Conservation (phyloP, 2,797 vertebrate genomes). For the Oreochromis grahami region DNA sequence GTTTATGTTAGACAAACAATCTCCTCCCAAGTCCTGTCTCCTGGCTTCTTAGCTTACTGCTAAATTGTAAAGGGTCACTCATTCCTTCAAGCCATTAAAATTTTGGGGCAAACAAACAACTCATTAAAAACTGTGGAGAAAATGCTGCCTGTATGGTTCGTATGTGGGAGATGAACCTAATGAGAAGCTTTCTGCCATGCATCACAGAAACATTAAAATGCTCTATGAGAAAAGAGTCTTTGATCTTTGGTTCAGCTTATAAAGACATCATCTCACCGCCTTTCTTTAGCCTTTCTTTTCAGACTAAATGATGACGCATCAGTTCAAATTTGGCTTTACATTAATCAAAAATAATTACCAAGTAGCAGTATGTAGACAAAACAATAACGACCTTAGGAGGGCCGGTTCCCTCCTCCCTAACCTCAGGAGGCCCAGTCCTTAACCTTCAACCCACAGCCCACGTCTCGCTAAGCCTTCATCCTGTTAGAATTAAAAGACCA, state of each 20-base stretch:
- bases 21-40: background rate
- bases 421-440: slow-evolving; percentile 59
- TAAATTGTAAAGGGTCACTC: slow-evolving; percentile 58
- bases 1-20: background rate
- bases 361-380: slow-evolving; percentile 45
- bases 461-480: slow-evolving; percentile 56
- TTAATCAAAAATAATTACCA: slow-evolving; percentile 54
- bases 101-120: slow-evolving; percentile 58
- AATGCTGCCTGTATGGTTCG: slow-evolving; percentile 41
- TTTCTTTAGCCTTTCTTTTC: slow-evolving; percentile 32
- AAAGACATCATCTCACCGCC: slow-evolving; percentile 57
- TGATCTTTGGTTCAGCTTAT: slow-evolving; percentile 57
- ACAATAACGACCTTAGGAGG: slow-evolving; percentile 39
- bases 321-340: slow-evolving; percentile 22
- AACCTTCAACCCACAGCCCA: slow-evolving; percentile 60
- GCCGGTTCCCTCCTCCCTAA: slow-evolving; percentile 26
- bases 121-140: slow-evolving; percentile 59
- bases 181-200: slow-evolving; percentile 49
- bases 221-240: slow-evolving; percentile 41
- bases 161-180: slow-evolving; percentile 53
- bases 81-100: slow-evolving; percentile 71
- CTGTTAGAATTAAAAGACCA: slow-evolving; percentile 77
- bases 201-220: slow-evolving; percentile 30
- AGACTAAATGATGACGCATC: slow-evolving; percentile 44
- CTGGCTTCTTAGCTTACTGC: slow-evolving; percentile 49